Evolutionary conservation across 92 coral and sea anemone genomes (phyloP).

Genomic region (Bergia puertoricense): DNA sequence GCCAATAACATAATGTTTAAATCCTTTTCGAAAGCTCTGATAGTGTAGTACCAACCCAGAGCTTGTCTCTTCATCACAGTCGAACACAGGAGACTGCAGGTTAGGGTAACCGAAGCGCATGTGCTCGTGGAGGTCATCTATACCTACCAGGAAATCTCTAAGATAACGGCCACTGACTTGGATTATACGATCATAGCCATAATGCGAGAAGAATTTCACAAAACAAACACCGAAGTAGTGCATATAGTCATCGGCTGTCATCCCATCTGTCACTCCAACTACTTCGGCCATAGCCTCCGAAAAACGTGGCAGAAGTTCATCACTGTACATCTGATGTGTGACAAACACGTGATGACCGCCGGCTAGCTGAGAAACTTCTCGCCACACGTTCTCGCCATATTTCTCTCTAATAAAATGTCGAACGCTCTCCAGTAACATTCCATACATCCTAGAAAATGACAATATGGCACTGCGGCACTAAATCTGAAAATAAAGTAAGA

Average conservation of each 20-base stretch:
- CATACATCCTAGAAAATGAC: slow-evolving; percentile 62
- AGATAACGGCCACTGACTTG: slow-evolving; percentile 70
- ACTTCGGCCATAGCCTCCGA: slow-evolving; percentile 63
- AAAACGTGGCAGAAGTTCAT: slow-evolving; percentile 59
- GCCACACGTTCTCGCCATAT: slow-evolving; percentile 80
- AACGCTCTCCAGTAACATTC: slow-evolving; percentile 85
- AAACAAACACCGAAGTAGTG: slow-evolving; percentile 72
- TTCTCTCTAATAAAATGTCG: slow-evolving; percentile 68
- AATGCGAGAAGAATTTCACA: slow-evolving; percentile 81
- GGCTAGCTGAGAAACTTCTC: slow-evolving; percentile 55
- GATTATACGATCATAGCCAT: slow-evolving; percentile 75
- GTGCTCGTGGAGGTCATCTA: slow-evolving; percentile 80
- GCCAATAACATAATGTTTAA: slow-evolving; percentile 72
- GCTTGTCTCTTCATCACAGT: slow-evolving; percentile 80
- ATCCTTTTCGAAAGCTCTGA: slow-evolving; percentile 66
- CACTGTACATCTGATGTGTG: slow-evolving; percentile 78
- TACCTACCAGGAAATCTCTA: slow-evolving; percentile 69
- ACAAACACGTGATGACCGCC: slow-evolving; percentile 73
- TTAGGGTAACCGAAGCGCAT: slow-evolving; percentile 87
- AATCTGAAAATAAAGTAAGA: slow-evolving; percentile 13
- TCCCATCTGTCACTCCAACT: slow-evolving; percentile 59
- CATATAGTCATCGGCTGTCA: slow-evolving; percentile 66
- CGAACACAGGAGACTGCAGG: slow-evolving; percentile 73
- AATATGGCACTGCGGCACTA: background rate
- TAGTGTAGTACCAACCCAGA: slow-evolving; percentile 72